Base-by-base conservation (phyloP, 1,140 invertebrate species). In the Vanessa atalanta region DNA sequence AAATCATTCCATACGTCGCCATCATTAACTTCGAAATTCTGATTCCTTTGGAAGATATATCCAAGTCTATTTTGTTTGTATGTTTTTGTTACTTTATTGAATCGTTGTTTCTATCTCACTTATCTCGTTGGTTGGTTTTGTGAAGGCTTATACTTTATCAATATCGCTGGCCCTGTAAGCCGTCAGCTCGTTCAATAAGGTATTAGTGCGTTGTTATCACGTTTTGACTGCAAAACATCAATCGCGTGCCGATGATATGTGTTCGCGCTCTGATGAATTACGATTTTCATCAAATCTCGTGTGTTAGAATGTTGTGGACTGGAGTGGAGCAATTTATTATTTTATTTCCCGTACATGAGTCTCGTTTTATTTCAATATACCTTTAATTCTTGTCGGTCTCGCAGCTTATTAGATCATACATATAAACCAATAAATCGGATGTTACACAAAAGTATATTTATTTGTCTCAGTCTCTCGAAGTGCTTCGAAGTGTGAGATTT, bases 201-300 rank as follows among this genome's bases (percentile, higher is more conserved):
- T 61, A 20, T 23, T 15, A n/a, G 31, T 81, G 82, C 4, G 66
- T 8, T 0, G 78, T 61, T 61, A 51, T 12, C 57, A 15, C 8
- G 57, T 50, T 5, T 43, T 43, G 68, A 63, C 37, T 61, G 57
- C 47, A 47, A n/a, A 60, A 47, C 26, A 70, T 70, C 57, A 43
- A 61, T 70, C 55, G 57, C 57, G 55, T 70, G 55, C 15, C 67
- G 43, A 3, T 69, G 67, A 69, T 69, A 69, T 48, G 31, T 26
- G 23, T 60, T 26, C 23, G 12, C 67, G 67, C 55, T 60, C 20
- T 60, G 65, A 3, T 48, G 55, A 53, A 55, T 61, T 23, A 16
- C 66, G 31, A 15, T 60, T 69, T 61, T 53, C n/a, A 69, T 43
- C 55, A 48, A 48, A 47, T 43, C 9, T 15, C n/a, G 48, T 43